Base-by-base conservation (phyloP, 2,113 vertebrate species). In the Morone chrysops region DNA sequence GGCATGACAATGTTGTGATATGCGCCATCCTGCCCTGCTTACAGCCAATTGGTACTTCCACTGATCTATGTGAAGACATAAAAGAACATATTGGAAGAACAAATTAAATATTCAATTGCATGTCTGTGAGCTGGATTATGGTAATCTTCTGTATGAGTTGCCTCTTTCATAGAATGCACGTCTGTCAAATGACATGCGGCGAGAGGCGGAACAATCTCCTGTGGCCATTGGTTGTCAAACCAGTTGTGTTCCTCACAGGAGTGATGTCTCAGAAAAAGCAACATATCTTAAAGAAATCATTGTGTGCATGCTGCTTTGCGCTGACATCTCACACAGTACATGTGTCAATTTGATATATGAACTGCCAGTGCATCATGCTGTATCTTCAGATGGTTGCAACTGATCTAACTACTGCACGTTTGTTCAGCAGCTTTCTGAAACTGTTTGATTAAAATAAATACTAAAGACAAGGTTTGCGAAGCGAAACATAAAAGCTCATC, bases 321-420 rank as follows among this genome's bases (percentile, higher is more conserved):
- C 59, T 77, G 84, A 87, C 85, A 79, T 59, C 70, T 85, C 77
- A 40, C 38, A 85, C 63, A 68, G 61, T 69, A 38, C 75, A 50
- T 45, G 10, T 70, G 72, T 78, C 87, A 70, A 14, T 77, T 79
- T 84, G 75, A 91, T 68, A 43, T 67, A 87, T 84, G 70, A 81
- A 73, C 41, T 50, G 67, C 38, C 79, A 51, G 78, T 74, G 72
- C 47, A n/a, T 78, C 70, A 22, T 25, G 36, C 57, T 57, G 48
- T 43, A 53, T 47, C 68, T 53, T 48, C 62, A 75, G 13, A 67
- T 18, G 16, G 13, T 22, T 13, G 54, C 6, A 16, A 36, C 12
- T 36, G 22, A 31, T 59, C 25, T 3, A 16, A 22, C 53, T 4
- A 22, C 8, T 22, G 57, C 54, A 12, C 10, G 3, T 2, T 57